Evolutionary conservation across 2,888 invertebrate species (phyloP).

Genomic region (Lomographa bimaculata): DNA sequence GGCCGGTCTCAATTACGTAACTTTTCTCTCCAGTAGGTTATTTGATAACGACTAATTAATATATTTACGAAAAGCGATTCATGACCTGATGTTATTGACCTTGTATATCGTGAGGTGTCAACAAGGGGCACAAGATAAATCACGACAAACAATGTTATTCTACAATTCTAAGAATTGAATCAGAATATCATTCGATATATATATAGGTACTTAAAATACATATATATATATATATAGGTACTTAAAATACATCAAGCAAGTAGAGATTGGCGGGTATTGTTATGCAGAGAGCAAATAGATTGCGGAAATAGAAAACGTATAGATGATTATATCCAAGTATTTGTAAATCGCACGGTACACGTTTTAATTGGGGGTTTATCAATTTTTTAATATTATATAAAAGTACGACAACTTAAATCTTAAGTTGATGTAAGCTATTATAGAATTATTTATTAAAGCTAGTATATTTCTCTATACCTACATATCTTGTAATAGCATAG

Average conservation of each 20-base stretch:
- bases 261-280: slow-evolving; percentile 12
- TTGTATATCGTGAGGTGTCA: slow-evolving; percentile 13
- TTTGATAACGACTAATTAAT: slow-evolving; percentile 9
- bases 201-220: no score
- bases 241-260: no score
- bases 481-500: no score
- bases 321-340: neutral
- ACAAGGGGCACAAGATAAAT: slow-evolving; percentile 19
- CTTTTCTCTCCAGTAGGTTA: neutral
- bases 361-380: no score
- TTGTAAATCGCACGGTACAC: neutral
- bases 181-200: slow-evolving; percentile 11
- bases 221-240: no score
- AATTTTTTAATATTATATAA: no score
- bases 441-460: no score
- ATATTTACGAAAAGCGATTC: neutral
- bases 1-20: no score
- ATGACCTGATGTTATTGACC: slow-evolving; percentile 2
- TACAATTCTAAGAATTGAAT: slow-evolving; percentile 13
- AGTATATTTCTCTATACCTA: no score
- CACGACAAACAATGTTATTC: slow-evolving; percentile 13
- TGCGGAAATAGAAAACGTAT: no score
- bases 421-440: no score
- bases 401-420: no score
- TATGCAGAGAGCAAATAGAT: neutral